These are phyloP conservation scores for Apocrypta bakeri DNA, from an alignment of 1,140 invertebrate genomes.

Conservation along the genomic window DNA sequence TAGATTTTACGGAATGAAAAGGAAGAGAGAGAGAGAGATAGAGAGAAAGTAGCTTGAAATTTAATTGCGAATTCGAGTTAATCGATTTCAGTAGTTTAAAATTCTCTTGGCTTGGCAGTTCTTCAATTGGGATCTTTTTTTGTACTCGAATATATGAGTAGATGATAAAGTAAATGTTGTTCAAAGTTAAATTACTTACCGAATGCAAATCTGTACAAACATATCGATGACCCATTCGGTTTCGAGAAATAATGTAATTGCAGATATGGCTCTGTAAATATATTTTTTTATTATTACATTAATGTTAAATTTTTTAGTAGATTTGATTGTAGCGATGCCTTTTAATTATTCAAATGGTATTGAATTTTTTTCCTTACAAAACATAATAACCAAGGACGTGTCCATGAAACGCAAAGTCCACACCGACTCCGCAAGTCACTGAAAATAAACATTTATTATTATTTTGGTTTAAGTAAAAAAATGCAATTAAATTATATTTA, in stretches of 20 bases:
- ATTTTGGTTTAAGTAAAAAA: too few species aligned
- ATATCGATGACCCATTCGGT: slow-evolving; percentile 73
- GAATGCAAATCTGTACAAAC: slow-evolving; percentile 71
- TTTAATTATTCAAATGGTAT: too few species aligned
- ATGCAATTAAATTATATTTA: too few species aligned
- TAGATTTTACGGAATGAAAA: background rate
- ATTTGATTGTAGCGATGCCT: too few species aligned
- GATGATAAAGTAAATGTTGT: background rate
- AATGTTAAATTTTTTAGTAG: too few species aligned
- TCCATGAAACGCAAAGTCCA: slow-evolving; percentile 70
- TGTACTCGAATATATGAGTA: background rate
- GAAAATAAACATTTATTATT: slow-evolving; percentile 60
- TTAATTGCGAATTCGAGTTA: slow-evolving; percentile 2
- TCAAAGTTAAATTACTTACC: slow-evolving; percentile 60
- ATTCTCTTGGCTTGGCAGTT: background rate
- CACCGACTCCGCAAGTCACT: slow-evolving; percentile 73
- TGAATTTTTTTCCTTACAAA: slow-evolving; percentile 71
- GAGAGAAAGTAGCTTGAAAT: slow-evolving; percentile 16
- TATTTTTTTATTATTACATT: background rate
- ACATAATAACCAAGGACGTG: slow-evolving; percentile 72
- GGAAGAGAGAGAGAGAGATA: background rate
- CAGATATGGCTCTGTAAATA: slow-evolving; percentile 66
- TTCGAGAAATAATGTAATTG: slow-evolving; percentile 72
- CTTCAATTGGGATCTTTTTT: background rate
- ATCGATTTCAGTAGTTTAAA: background rate